Conservation (phyloP, 2,113 vertebrate species). For the Carassius gibelio region DNA sequence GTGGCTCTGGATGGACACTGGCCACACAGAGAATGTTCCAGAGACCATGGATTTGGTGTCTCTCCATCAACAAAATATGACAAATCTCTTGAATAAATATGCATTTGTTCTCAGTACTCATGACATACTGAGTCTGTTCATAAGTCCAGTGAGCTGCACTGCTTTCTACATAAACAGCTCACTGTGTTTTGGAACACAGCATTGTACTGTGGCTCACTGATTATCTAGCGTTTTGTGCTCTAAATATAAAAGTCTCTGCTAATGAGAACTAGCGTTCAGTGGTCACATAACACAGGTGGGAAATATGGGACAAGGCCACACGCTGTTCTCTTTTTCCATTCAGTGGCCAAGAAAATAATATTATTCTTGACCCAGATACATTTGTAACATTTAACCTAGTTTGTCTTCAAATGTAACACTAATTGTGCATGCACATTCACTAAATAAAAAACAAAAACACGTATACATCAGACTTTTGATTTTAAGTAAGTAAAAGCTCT, state of each 20-base stretch:
- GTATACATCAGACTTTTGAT: not conserved
- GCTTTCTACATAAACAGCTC: not conserved
- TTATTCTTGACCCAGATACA: slow-evolving; percentile 2
- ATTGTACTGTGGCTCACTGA: not conserved
- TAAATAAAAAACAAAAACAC: not conserved
- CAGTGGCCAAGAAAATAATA: not conserved
- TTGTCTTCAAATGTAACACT: not conserved
- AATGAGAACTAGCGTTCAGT: not conserved
- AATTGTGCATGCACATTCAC: not conserved
- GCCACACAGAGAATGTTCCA: not conserved
- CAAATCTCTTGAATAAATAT: slow-evolving; percentile 36
- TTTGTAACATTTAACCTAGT: not conserved
- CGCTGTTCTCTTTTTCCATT: not conserved
- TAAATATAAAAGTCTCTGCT: not conserved
- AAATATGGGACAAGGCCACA: slow-evolving; percentile 10
- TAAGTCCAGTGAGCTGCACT: not conserved
- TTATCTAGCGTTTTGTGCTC: not conserved
- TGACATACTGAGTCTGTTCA: not conserved
- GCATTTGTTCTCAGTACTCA: not conserved
- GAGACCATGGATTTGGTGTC: not conserved
- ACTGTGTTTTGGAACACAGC: not conserved
- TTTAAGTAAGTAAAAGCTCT: slow-evolving; percentile 1
- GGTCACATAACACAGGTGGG: not conserved
- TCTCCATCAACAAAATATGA: slow-evolving; percentile 3
- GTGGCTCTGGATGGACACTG: not conserved